These are phyloP conservation scores for Adelosebastes latens DNA, from an alignment of 2,797 vertebrate genomes.

Conservation along the genomic window DNA sequence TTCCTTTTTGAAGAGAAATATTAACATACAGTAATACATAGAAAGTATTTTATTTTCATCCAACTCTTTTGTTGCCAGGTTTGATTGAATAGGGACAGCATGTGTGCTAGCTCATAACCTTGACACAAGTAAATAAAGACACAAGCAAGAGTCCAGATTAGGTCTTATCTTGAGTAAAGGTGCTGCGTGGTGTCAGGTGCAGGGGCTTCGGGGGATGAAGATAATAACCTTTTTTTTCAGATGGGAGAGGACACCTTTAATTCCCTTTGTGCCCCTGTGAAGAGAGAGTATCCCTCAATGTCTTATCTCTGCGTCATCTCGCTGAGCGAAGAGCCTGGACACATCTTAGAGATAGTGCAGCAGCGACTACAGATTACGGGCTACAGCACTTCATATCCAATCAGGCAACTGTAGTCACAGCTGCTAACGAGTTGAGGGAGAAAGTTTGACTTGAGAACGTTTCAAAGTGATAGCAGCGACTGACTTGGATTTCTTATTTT, in stretches of 20 bases:
- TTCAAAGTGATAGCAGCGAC: constrained; percentile 25
- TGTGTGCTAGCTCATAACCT: constrained; percentile 73
- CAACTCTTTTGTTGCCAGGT: constrained; percentile 19
- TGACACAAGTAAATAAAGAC: constrained; percentile 79
- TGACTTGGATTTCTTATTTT: constrained; percentile 46
- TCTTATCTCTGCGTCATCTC: constrained; percentile 76
- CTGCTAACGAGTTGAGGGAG: constrained; percentile 35
- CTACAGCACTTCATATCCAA: constrained; percentile 53
- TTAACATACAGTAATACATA: constrained; percentile 16
- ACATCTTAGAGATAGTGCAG: constrained; percentile 69
- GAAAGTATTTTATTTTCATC: constrained; percentile 32
- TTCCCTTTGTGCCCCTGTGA: constrained; percentile 72
- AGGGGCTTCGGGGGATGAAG: constrained; percentile 73
- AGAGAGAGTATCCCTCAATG: constrained; percentile 74
- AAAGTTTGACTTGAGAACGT: constrained; percentile 23
- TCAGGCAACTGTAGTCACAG: constrained; percentile 31
- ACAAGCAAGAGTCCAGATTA: constrained; percentile 80
- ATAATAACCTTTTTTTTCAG: constrained; percentile 75
- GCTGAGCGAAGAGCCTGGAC: constrained; percentile 58
- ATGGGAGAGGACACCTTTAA: constrained; percentile 78
- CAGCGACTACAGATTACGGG: constrained; percentile 62
- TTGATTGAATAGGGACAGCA: constrained; percentile 48
- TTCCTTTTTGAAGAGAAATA: constrained; percentile 23
- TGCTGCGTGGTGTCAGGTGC: constrained; percentile 73
- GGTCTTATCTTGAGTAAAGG: constrained; percentile 84